These are phyloP conservation scores for Vicugna pacos DNA, from an alignment of 2,113 vertebrate genomes.

Conservation along the genomic window DNA sequence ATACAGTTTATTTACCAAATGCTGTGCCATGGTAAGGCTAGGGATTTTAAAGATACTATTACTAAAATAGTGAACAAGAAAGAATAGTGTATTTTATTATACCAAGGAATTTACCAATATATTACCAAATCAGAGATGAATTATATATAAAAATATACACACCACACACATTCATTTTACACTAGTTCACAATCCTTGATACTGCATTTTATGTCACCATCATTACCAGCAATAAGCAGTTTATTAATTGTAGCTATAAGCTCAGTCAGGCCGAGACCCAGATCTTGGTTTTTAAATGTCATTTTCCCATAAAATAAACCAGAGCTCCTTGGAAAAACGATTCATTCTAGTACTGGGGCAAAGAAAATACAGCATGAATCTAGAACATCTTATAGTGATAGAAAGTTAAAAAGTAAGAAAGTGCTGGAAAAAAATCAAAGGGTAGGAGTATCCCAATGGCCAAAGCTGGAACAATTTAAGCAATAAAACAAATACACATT, in stretches of 20 bases:
- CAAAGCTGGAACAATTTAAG: neutral
- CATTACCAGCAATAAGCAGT: neutral
- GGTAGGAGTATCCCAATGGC: neutral
- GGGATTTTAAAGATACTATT: neutral
- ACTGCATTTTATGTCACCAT: neutral
- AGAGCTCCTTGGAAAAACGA: neutral
- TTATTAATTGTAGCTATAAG: neutral
- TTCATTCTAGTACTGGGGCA: neutral
- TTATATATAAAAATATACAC: neutral
- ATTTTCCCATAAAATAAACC: slow-evolving; percentile 17
- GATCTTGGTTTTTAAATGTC: neutral
- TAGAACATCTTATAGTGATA: neutral
- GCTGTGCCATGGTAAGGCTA: neutral
- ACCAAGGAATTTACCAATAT: neutral
- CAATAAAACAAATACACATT: neutral
- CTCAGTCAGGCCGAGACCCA: neutral
- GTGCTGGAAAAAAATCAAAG: too few relatives aligned
- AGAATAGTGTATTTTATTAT: neutral
- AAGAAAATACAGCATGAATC: neutral
- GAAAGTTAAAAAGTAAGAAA: slow-evolving; percentile 21
- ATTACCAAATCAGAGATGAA: neutral
- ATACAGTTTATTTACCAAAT: neutral
- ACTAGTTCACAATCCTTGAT: neutral
- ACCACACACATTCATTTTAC: neutral
- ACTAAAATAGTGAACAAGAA: neutral